phyloP scores from a whole-genome alignment of 2,797 vertebrate species.

The Halcyon smyrnensis region DNA sequence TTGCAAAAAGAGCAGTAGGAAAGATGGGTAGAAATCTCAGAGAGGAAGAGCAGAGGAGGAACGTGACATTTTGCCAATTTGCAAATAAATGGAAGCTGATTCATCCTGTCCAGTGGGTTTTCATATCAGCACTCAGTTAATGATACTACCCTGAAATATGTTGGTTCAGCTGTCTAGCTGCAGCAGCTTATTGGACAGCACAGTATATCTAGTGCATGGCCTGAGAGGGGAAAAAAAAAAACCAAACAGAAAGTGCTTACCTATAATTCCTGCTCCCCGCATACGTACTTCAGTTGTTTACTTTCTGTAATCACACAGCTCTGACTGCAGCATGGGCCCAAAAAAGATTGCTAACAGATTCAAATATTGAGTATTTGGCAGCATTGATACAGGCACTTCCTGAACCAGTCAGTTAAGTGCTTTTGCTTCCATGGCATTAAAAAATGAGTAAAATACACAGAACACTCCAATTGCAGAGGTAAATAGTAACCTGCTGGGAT shows the following conservation, averaged over 20 bases:
- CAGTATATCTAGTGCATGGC: neutral
- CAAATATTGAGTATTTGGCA: neutral
- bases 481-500: neutral
- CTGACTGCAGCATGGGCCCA: neutral
- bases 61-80: neutral
- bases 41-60: constrained; percentile 13
- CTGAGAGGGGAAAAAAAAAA: neutral
- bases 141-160: constrained; percentile 23
- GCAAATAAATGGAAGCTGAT: constrained; percentile 57
- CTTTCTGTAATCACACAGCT: neutral
- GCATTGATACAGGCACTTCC: neutral
- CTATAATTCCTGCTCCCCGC: neutral
- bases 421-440: neutral
- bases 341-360: neutral
- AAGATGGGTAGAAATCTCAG: neutral
- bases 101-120: constrained; percentile 39
- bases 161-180: constrained; percentile 46
- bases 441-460: neutral
- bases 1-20: neutral
- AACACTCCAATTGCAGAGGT: neutral
- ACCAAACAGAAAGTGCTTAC: neutral
- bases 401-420: neutral
- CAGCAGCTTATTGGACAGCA: neutral
- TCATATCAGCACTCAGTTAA: neutral
- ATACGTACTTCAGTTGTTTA: neutral